Conservation (phyloP, 2,888 invertebrate species). For the Drosophila peninsularis region DNA sequence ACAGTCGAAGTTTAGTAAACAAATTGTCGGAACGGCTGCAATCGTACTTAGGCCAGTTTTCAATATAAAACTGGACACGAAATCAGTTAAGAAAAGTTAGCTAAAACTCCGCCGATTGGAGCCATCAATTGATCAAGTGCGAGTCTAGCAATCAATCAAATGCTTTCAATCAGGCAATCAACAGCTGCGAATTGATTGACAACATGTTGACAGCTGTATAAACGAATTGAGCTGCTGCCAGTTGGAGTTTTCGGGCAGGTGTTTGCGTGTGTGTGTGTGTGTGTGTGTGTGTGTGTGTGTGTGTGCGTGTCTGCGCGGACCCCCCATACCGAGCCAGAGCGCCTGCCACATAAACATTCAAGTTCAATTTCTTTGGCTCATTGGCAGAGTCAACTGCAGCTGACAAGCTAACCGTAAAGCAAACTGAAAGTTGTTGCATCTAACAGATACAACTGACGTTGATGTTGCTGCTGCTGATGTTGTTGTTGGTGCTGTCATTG, state of each 20-base stretch:
- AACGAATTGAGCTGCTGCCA: slow-evolving; percentile 31
- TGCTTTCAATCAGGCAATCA: slow-evolving; percentile 49
- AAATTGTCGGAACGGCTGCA: not conserved
- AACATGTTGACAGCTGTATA: slow-evolving; percentile 57
- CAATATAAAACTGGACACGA: not conserved
- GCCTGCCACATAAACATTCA: slow-evolving; percentile 70
- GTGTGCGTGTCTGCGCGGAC: slow-evolving; percentile 12
- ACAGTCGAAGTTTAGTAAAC: not conserved
- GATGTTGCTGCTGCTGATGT: slow-evolving; percentile 7
- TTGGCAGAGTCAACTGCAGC: slow-evolving; percentile 34
- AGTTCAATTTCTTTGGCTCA: slow-evolving; percentile 70
- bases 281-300: not conserved
- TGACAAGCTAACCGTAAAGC: slow-evolving; percentile 67
- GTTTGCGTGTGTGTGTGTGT: not conserved
- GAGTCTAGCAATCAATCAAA: slow-evolving; percentile 49
- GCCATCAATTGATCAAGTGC: slow-evolving; percentile 19
- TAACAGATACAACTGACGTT: slow-evolving; percentile 56
- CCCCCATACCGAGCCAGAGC: slow-evolving; percentile 46
- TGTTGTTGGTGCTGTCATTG: slow-evolving; percentile 29
- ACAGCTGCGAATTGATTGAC: slow-evolving; percentile 50
- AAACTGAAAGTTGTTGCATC: slow-evolving; percentile 77
- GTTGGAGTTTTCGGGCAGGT: not conserved
- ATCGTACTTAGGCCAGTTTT: not conserved
- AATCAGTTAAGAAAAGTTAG: not conserved
- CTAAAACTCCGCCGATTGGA: not conserved